A percentile compares a stretch with the other conserved stretches of the same genome.
Evolutionary conservation across 2,113 vertebrate species (phyloP).

Genomic region (Gasterosteus nipponicus): DNA sequence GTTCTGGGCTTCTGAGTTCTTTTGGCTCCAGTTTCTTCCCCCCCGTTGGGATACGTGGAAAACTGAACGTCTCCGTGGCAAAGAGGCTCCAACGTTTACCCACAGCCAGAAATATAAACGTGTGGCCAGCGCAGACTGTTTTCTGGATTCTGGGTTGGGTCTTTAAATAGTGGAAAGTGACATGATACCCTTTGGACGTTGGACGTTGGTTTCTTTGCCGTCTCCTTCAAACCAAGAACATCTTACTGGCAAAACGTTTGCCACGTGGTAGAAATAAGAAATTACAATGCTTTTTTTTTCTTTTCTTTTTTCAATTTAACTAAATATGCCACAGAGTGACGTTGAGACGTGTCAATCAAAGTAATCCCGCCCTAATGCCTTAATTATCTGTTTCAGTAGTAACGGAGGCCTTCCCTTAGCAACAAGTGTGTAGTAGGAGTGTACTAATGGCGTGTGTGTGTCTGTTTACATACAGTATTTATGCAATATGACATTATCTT

Average conservation of each 20-base stretch:
- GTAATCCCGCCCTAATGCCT: too few species aligned
- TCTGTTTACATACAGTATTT: not conserved
- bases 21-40: not conserved
- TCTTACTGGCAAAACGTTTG: not conserved
- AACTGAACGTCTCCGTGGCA: conserved; percentile 24
- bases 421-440: not conserved
- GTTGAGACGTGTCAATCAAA: too few species aligned
- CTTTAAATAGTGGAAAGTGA: conserved; percentile 24
- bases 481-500: not conserved
- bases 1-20: not conserved
- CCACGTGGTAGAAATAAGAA: not conserved
- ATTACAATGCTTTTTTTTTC: too few species aligned
- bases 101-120: conserved; percentile 28
- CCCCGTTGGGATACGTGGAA: conserved; percentile 30
- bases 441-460: not conserved
- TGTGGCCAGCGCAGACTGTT: conserved; percentile 16
- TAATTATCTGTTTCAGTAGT: not conserved
- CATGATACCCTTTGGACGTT: not conserved
- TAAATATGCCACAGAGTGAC: too few species aligned
- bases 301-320: too few species aligned
- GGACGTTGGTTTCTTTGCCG: not conserved
- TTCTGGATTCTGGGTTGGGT: conserved; percentile 6
- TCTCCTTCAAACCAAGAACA: not conserved
- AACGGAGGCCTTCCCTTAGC: not conserved
- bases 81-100: conserved; percentile 7